Conservation (phyloP, 2,888 invertebrate genomes). For the Tinea semifulvella region DNA sequence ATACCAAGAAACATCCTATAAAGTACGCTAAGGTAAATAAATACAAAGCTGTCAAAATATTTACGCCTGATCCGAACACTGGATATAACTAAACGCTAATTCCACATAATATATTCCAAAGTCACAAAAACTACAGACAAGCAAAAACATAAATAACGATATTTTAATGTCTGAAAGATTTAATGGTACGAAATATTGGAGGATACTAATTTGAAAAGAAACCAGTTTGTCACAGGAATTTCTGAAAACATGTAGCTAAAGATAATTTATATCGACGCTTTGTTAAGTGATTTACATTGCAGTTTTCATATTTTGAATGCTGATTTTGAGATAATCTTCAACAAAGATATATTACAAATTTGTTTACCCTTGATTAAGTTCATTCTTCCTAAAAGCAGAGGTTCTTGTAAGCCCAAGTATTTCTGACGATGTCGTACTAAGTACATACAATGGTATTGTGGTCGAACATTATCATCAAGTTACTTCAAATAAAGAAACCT, state of each 20-base stretch:
- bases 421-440: constrained; percentile 6
- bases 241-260: constrained; percentile 1
- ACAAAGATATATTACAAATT: background rate
- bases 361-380: constrained; percentile 3
- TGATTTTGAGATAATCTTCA: constrained; percentile 5
- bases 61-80: constrained; percentile 4
- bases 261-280: constrained; percentile 4
- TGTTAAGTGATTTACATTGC: constrained; percentile 1
- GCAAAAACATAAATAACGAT: constrained; percentile 1
- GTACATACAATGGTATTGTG: constrained; percentile 8
- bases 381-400: background rate
- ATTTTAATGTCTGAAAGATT: background rate
- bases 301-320: background rate
- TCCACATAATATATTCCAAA: constrained; percentile 6
- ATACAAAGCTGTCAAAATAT: constrained; percentile 7
- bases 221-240: constrained; percentile 1
- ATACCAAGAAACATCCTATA: constrained; percentile 10
- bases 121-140: constrained; percentile 2
- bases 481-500: constrained; percentile 13
- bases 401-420: constrained; percentile 2
- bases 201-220: background rate
- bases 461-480: constrained; percentile 9
- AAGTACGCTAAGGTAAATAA: constrained; percentile 5
- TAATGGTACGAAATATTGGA: background rate
- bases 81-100: constrained; percentile 1